A percentile compares a stretch with the other conserved stretches of the same genome.
Evolutionary conservation across 2,888 invertebrate genomes (phyloP).

Genomic region (Mechanitis messenoides): DNA sequence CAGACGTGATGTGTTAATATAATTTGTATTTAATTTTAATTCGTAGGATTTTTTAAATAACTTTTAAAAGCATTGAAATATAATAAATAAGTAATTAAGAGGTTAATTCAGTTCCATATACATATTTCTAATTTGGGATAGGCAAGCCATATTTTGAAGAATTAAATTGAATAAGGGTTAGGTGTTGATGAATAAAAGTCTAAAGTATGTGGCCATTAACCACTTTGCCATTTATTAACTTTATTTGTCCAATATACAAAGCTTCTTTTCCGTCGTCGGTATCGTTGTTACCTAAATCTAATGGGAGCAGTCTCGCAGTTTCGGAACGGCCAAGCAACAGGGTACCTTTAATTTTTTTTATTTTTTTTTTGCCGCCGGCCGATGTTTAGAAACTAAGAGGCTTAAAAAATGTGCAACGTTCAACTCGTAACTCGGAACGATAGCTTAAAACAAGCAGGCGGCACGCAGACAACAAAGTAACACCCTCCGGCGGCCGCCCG

Average conservation of each 20-base stretch:
- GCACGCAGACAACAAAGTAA: constrained; percentile 31
- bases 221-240: constrained; percentile 61
- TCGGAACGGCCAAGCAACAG: constrained; percentile 59
- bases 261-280: constrained; percentile 57
- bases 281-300: constrained; percentile 54
- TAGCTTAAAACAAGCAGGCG: constrained; percentile 67
- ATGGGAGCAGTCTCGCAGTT: constrained; percentile 67
- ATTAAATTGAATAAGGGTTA: not conserved
- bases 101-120: too few species aligned
- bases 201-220: constrained; percentile 49
- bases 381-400: constrained; percentile 49
- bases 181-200: constrained; percentile 35
- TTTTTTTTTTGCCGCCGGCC: constrained; percentile 62
- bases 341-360: constrained; percentile 47
- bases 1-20: too few species aligned
- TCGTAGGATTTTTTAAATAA: too few species aligned
- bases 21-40: too few species aligned
- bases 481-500: constrained; percentile 33
- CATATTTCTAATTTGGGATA: too few species aligned
- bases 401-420: constrained; percentile 72
- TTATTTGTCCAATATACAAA: constrained; percentile 65
- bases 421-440: constrained; percentile 67
- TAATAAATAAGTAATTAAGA: too few species aligned
- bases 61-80: too few species aligned
- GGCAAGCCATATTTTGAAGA: too few species aligned